Percentiles rank a stretch among this genome's conserved stretches.
Conservation (phyloP, 2,797 vertebrate species). For the Mallotus villosus region DNA sequence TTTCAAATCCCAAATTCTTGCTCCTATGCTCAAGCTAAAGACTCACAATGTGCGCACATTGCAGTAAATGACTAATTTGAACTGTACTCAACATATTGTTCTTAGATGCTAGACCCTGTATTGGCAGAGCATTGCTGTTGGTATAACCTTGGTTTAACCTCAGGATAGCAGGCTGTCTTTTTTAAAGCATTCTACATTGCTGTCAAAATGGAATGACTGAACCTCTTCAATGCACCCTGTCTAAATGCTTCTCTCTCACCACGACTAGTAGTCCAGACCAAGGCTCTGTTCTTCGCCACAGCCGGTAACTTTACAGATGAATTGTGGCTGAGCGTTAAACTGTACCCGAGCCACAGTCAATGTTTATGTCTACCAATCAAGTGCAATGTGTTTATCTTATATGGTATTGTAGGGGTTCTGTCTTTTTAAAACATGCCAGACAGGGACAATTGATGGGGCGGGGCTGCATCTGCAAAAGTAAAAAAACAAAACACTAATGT, state of each 20-base stretch:
- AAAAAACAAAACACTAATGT: neutral
- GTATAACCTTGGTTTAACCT: too few relatives aligned
- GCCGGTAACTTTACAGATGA: constrained; percentile 64
- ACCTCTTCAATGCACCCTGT: neutral
- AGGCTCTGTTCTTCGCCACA: constrained; percentile 47
- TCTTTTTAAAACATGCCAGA: constrained; percentile 58
- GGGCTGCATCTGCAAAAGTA: constrained; percentile 31
- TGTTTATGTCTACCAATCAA: constrained; percentile 80
- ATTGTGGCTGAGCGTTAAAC: constrained; percentile 73
- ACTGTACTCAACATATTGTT: too few relatives aligned
- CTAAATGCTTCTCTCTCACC: constrained; percentile 33
- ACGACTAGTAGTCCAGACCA: constrained; percentile 51
- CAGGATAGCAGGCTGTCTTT: too few relatives aligned
- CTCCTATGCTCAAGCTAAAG: too few relatives aligned
- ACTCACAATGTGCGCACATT: too few relatives aligned
- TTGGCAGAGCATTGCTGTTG: too few relatives aligned
- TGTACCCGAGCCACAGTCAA: constrained; percentile 67
- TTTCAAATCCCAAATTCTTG: too few relatives aligned
- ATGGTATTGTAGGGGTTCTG: constrained; percentile 70
- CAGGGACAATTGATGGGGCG: constrained; percentile 47
- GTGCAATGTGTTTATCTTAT: constrained; percentile 77
- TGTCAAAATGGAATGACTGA: neutral
- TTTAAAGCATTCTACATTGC: too few relatives aligned
- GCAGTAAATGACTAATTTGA: too few relatives aligned
- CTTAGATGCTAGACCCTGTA: too few relatives aligned